phyloP scores from a whole-genome alignment of 2,888 invertebrate genomes.

The Chymomyza caudatula region DNA sequence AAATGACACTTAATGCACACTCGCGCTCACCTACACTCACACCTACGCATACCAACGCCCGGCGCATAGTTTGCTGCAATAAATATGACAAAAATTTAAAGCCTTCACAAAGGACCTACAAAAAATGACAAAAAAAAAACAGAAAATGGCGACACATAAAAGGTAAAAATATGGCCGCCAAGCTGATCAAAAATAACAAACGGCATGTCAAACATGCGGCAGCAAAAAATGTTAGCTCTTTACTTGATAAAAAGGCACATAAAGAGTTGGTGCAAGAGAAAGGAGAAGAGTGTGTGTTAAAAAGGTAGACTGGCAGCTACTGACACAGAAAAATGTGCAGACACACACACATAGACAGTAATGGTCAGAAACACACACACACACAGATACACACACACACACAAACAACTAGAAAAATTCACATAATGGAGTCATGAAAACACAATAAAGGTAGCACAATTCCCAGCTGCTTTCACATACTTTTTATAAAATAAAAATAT shows the following conservation, averaged over 20 bases:
- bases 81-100: slow-evolving; percentile 34
- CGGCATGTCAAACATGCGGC: slow-evolving; percentile 56
- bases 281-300: slow-evolving; percentile 6
- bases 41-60: not conserved
- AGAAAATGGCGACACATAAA: slow-evolving; percentile 7
- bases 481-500: not conserved
- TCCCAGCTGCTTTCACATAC: not conserved
- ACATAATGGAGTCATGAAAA: slow-evolving; percentile 22
- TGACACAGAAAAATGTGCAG: slow-evolving; percentile 46
- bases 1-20: not conserved
- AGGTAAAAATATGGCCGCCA: slow-evolving; percentile 32
- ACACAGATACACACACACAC: not conserved
- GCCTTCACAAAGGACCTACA: slow-evolving; percentile 22
- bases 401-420: not conserved
- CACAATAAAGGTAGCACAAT: slow-evolving; percentile 11
- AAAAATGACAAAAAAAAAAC: slow-evolving; percentile 4
- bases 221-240: slow-evolving; percentile 35
- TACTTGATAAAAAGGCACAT: slow-evolving; percentile 36
- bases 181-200: slow-evolving; percentile 60
- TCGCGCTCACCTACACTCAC: not conserved
- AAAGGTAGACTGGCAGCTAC: slow-evolving; percentile 22
- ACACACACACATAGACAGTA: not conserved
- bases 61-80: not conserved
- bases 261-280: not conserved
- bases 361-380: not conserved